phyloP scores from a whole-genome alignment of 2,888 invertebrate species.

The Mythimna loreyi region DNA sequence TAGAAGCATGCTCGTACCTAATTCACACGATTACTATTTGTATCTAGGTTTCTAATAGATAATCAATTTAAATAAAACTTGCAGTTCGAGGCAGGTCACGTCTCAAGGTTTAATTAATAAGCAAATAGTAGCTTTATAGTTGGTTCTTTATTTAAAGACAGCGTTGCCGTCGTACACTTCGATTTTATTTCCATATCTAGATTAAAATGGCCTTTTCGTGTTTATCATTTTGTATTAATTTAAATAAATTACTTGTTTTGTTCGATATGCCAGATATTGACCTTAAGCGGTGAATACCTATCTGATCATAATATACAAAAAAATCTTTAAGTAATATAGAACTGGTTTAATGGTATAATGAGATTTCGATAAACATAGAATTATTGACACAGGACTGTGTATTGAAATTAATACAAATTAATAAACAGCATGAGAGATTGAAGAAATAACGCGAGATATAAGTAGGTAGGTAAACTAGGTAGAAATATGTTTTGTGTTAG shows the following conservation, averaged over 20 bases:
- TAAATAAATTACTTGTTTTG: conserved; percentile 34
- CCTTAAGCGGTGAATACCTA: conserved; percentile 33
- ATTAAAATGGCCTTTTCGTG: conserved; percentile 46
- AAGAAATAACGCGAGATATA: conserved; percentile 10
- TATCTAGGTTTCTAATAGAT: conserved; percentile 12
- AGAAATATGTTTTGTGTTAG: conserved; percentile 51
- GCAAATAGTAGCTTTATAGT: conserved; percentile 29
- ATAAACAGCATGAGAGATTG: conserved; percentile 12
- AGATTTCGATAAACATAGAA: conserved; percentile 36
- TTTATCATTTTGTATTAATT: conserved; percentile 39
- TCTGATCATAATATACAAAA: conserved; percentile 16
- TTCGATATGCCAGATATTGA: conserved; percentile 51
- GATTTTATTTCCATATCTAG: conserved; percentile 55
- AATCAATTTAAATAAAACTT: conserved; percentile 27
- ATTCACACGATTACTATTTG: conserved; percentile 26
- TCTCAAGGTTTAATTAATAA: conserved; percentile 42
- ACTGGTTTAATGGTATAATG: conserved; percentile 39
- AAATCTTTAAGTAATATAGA: conserved; percentile 20
- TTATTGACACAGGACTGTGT: conserved; percentile 1
- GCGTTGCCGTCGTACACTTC: conserved; percentile 19
- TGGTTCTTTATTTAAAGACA: conserved; percentile 28
- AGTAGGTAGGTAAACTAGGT: conserved; percentile 39
- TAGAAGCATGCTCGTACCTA: conserved; percentile 6
- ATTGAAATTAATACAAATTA: conserved; percentile 26
- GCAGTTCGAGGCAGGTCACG: conserved; percentile 40